These are phyloP conservation scores for Peromyscus eremicus DNA, from an alignment of 2,797 vertebrate genomes.

Conservation along the genomic window DNA sequence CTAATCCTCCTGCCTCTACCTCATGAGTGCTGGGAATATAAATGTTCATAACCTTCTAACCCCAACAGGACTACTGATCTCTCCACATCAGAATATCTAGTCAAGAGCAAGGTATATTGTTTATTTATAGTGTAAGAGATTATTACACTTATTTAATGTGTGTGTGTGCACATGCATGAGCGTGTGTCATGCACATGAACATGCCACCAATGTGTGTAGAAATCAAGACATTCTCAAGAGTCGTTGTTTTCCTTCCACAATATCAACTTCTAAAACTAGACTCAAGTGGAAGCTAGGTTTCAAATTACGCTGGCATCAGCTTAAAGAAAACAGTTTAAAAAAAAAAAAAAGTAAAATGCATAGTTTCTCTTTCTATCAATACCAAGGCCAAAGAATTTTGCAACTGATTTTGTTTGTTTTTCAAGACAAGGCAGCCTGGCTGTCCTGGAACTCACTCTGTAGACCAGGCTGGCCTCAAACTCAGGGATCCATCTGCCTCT, in stretches of 20 bases:
- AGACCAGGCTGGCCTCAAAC: background rate
- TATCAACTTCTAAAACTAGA: conserved; percentile 15
- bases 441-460: background rate
- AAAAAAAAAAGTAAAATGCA: background rate
- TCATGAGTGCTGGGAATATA: background rate
- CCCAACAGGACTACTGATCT: background rate
- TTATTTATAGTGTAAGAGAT: too few relatives aligned
- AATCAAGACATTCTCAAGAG: background rate
- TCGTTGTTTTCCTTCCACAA: background rate
- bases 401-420: conserved; percentile 8
- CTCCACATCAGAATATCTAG: background rate
- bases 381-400: conserved; percentile 42
- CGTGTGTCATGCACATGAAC: background rate
- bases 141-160: background rate
- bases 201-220: background rate
- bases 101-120: too few relatives aligned
- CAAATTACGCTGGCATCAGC: background rate
- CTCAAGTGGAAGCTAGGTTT: background rate
- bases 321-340: conserved; percentile 19
- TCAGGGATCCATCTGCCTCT: background rate
- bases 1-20: background rate
- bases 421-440: background rate
- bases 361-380: background rate
- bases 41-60: background rate
- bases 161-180: background rate